A percentile compares a stretch with the other conserved stretches of the same genome.
These are phyloP conservation scores for Myotis planiceps DNA, from an alignment of 2,797 vertebrate genomes.

Conservation along the genomic window DNA sequence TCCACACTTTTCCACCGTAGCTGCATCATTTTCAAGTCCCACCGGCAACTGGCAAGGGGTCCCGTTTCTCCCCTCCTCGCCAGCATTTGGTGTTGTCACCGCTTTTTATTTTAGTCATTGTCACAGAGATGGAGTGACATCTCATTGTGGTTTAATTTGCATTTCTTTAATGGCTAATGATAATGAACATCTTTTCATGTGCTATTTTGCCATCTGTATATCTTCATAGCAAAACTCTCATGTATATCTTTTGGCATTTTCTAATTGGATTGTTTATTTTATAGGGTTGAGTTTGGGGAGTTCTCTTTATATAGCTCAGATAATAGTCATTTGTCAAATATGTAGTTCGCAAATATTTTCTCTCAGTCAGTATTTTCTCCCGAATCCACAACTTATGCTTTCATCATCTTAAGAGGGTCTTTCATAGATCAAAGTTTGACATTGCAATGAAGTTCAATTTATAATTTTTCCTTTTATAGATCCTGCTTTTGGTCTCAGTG, in stretches of 20 bases:
- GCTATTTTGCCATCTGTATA: neutral
- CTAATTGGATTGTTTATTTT: neutral
- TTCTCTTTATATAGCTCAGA: neutral
- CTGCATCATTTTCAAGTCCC: neutral
- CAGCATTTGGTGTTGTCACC: neutral
- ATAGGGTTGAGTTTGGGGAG: neutral
- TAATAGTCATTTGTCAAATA: neutral
- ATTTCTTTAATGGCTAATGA: neutral
- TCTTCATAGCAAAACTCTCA: neutral
- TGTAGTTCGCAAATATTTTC: neutral
- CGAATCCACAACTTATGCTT: neutral
- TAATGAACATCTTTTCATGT: neutral
- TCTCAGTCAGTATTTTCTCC: neutral
- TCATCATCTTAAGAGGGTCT: accelerated
- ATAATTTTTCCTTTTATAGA: neutral
- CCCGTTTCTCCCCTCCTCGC: too few relatives aligned
- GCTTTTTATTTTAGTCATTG: neutral
- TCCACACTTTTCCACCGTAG: accelerated
- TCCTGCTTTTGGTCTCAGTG: neutral
- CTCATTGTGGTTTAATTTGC: neutral
- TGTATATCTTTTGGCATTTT: neutral
- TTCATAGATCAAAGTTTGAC: neutral
- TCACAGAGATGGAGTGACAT: neutral
- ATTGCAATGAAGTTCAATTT: neutral
- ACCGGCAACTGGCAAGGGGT: neutral